Evolutionary conservation across 2,888 invertebrate species (phyloP).

Genomic region (Nycteola revayana): DNA sequence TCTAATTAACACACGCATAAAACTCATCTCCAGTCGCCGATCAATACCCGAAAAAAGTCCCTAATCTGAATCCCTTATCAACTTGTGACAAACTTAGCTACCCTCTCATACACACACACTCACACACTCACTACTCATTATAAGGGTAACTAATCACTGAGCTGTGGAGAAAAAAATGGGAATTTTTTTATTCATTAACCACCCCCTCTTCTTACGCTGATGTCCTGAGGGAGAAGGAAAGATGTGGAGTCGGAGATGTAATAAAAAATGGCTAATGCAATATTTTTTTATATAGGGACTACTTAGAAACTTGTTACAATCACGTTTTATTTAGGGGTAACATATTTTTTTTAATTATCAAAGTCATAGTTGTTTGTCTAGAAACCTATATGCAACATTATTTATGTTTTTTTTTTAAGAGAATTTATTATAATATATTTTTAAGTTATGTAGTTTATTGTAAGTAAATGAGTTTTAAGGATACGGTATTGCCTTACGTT

Average conservation of each 20-base stretch:
- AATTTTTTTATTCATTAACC: constrained; percentile 82
- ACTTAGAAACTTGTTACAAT: too few relatives aligned
- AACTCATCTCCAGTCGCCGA: constrained; percentile 36
- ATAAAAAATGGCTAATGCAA: too few relatives aligned
- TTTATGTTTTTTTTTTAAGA: too few relatives aligned
- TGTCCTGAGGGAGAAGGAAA: constrained; percentile 46
- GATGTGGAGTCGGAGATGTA: constrained; percentile 35
- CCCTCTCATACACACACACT: constrained; percentile 49
- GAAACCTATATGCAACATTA: too few relatives aligned
- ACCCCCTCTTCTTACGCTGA: constrained; percentile 74
- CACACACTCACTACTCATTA: constrained; percentile 73
- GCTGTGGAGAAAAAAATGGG: constrained; percentile 73
- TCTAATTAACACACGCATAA: constrained; percentile 30
- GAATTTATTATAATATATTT: too few relatives aligned
- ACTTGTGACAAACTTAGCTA: constrained; percentile 65
- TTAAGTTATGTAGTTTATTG: too few relatives aligned
- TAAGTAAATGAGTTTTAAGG: too few relatives aligned
- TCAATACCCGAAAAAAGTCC: constrained; percentile 59
- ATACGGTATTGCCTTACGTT: too few relatives aligned
- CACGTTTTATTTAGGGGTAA: too few relatives aligned
- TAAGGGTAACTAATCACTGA: constrained; percentile 81
- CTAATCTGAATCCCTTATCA: constrained; percentile 67
- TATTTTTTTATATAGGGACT: too few relatives aligned
- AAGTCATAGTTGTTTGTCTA: too few relatives aligned
- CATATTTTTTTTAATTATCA: too few relatives aligned